These are phyloP conservation scores for Drosophila neutralis DNA, from an alignment of 2,888 invertebrate species.

Conservation along the genomic window DNA sequence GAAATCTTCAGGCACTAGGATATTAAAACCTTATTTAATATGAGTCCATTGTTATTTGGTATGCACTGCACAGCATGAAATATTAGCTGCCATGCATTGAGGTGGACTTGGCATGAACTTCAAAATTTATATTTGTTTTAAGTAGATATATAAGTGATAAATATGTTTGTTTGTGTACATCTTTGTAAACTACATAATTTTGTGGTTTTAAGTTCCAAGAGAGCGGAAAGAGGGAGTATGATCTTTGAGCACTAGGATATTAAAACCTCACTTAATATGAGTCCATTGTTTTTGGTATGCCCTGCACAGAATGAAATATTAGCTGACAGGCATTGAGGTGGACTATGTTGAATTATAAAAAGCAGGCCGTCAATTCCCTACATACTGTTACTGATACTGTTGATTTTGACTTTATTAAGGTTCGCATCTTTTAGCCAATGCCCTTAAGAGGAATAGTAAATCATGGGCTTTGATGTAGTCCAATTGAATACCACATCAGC, in stretches of 20 bases:
- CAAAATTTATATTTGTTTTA: neutral
- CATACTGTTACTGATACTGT: too few relatives aligned
- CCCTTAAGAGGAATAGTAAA: too few relatives aligned
- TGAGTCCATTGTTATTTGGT: conserved; percentile 34
- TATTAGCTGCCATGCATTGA: conserved; percentile 42
- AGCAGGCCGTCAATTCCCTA: too few relatives aligned
- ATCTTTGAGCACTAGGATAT: conserved; percentile 63
- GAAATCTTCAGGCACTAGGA: conserved; percentile 58
- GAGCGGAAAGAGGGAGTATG: conserved; percentile 38
- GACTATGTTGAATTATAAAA: too few relatives aligned
- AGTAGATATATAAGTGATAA: neutral
- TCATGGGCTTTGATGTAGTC: too few relatives aligned
- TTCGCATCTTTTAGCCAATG: too few relatives aligned
- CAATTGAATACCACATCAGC: too few relatives aligned
- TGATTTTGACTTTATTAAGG: too few relatives aligned
- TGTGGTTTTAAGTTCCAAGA: conserved; percentile 64
- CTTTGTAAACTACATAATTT: neutral
- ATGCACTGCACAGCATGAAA: conserved; percentile 35
- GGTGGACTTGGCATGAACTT: conserved; percentile 82
- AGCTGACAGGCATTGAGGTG: too few relatives aligned
- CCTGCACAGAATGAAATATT: too few relatives aligned
- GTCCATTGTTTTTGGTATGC: too few relatives aligned
- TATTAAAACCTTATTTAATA: conserved; percentile 50
- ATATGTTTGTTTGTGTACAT: neutral
- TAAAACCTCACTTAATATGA: conserved; percentile 27